Base-by-base conservation (phyloP, 2,888 invertebrate genomes). In the Carabus problematicus region DNA sequence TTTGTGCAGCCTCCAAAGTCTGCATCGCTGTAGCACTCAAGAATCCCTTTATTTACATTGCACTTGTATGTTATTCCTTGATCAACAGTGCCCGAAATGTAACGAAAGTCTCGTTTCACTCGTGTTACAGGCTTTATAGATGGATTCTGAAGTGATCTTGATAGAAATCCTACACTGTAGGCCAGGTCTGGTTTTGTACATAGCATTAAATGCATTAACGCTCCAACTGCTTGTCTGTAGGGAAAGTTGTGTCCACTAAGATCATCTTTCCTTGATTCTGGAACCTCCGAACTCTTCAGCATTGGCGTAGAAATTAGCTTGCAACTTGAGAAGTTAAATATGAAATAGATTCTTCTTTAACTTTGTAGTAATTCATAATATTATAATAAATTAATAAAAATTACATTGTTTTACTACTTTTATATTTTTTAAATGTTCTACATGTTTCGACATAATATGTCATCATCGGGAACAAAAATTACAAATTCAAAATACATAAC, bases 91-190 rank as follows among this genome's bases (percentile, higher is more conserved):
- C 74, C 76, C 42, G 72, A 70, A 19, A 77, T 67, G 62, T 78
- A 78, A 7, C 76, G 70, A 49, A 78, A 72, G 8, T 77, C 76
- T 73, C 76, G 74, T 56, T 79, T 78, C 0, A 77, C 71, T 64
- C 72, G 61, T 52, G 62, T 49, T 3, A 76, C 71, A 69, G 77
- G 75, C 61, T 75, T 71, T 56, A 43, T 47, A n/a, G 75, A 75
- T 70, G 73, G 75, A 71, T 73, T 76, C 14, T 72, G 70, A 18
- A 74, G 71, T 18, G 70, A 60, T 58, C 74, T 70, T 39, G 75
- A 73, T 9, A 74, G 47, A 58, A 76, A 72, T 61, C 74, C 73
- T 43, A 78, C 73, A 6, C 45, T 45, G 45, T 12, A 45, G 11
- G 45, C 45, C 14, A 45, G 14, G 45, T 45, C 45, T 29, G 75